phyloP scores from a whole-genome alignment of 2,888 invertebrate genomes.

The Monochamus alternatus region DNA sequence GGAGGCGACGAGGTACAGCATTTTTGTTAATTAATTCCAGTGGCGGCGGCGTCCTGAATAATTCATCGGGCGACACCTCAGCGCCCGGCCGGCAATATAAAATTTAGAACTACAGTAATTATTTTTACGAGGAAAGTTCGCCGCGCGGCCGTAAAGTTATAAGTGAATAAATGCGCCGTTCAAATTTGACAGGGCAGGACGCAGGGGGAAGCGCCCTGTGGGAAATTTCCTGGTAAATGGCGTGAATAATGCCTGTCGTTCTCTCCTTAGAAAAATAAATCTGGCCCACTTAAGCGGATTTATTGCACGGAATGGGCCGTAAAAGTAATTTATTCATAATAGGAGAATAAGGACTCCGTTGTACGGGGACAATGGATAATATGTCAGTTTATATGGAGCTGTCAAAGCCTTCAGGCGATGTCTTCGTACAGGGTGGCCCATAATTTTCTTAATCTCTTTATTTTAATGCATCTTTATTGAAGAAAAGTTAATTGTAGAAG shows the following conservation, averaged over 20 bases:
- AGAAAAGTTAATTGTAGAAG: too few species aligned
- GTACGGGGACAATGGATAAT: too few species aligned
- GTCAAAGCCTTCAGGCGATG: too few species aligned
- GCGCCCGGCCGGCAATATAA: slow-evolving; percentile 13
- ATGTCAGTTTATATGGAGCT: too few species aligned
- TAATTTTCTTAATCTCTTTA: too few species aligned
- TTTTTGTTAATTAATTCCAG: slow-evolving; percentile 21
- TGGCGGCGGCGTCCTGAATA: slow-evolving; percentile 16
- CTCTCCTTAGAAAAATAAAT: neutral
- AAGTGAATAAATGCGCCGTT: slow-evolving; percentile 22
- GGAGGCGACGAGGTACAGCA: too few species aligned
- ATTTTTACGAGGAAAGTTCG: slow-evolving; percentile 32
- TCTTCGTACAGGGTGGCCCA: too few species aligned
- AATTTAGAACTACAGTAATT: slow-evolving; percentile 33
- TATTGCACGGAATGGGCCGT: slow-evolving; percentile 4
- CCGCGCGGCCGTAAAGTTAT: slow-evolving; percentile 16
- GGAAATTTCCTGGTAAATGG: neutral
- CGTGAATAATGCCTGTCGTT: slow-evolving; percentile 1
- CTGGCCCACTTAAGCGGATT: neutral
- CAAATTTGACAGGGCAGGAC: slow-evolving; percentile 14
- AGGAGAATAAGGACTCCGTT: too few species aligned
- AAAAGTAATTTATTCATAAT: slow-evolving; percentile 5
- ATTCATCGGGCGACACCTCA: slow-evolving; percentile 27
- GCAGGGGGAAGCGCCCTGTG: neutral
- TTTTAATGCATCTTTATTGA: too few species aligned